Base-by-base conservation (phyloP, 2,888 invertebrate genomes). In the Alviniconcha strummeri region DNA sequence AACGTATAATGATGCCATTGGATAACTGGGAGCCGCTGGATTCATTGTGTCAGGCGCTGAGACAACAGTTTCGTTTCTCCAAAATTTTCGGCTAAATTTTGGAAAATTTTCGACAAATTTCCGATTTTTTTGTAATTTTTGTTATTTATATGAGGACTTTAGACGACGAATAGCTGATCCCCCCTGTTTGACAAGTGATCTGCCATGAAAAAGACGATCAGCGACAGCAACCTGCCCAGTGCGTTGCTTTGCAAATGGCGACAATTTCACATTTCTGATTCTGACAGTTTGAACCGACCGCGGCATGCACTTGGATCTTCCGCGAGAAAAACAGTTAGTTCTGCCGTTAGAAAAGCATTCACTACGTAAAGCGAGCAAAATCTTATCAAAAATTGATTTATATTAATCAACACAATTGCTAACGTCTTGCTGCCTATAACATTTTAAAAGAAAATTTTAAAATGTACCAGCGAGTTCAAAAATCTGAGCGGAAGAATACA, bases 1-100 rank as follows among this genome's bases (percentile, higher is more conserved):
- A 94, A 99, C 99, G 95, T 99, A 99, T 93, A 99, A 95, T 88
- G 99, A 99, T 94, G 99, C 99, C 93, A 93, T 93, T 6, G 93
- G 93, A 83, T 93, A 93, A 83, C 90, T 92, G 4, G 82, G 82
- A 13, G 92, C 90, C 13, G 86, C 83, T 5, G 86, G 86, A 80
- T 86, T 85, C 86, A 86, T 86, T 5, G n/a, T 8, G n/a, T n/a
- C 72, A 36, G 13, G 13, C 72, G 13, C 36, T 7, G 52, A 72
- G 11, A 72, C 74, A 74, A 54, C 74, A n/a, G 56, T 55, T 76
- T 52, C 6, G 13, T 17, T 17, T 36, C 36, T 76, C 55, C 15
- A 13, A 19, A 9, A 19, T 72, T 36, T 0, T 72, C 19, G 19
- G 19, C 36, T 0, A 19, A 8, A 7, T 36, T 9, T 36, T 19